Percentiles rank a stretch among this genome's conserved stretches.
Conservation (phyloP, 2,797 vertebrate species). For the Phoxinus dragarum region DNA sequence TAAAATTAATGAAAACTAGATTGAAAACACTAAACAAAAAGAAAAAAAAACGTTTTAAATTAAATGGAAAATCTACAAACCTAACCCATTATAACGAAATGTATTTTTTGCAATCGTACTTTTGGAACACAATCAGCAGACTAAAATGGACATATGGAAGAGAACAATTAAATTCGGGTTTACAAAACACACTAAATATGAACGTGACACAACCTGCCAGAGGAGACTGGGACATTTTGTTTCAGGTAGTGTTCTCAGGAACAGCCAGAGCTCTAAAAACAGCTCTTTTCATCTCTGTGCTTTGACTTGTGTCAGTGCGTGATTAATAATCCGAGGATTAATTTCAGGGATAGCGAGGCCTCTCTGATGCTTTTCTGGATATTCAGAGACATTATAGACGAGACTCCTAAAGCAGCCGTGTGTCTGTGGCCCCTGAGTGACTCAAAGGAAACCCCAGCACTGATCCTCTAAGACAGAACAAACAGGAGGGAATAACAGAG, state of each 20-base stretch:
- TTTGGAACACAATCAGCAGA: not conserved
- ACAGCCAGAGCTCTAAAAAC: conserved; percentile 55
- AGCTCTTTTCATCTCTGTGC: conserved; percentile 51
- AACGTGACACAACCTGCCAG: not conserved
- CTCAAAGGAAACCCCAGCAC: conserved; percentile 50
- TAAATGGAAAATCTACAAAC: too few species aligned
- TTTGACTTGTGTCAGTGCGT: conserved; percentile 50
- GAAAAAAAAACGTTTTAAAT: too few species aligned
- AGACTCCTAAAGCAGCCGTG: conserved; percentile 51
- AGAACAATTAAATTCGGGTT: not conserved
- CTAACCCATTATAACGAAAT: not conserved
- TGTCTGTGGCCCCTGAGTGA: conserved; percentile 45
- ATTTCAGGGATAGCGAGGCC: conserved; percentile 55
- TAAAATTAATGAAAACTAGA: too few species aligned
- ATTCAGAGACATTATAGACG: conserved; percentile 29
- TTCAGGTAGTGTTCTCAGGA: conserved; percentile 35
- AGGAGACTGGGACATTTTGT: conserved; percentile 22
- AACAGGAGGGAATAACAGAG: conserved; percentile 67
- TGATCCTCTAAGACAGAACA: conserved; percentile 53
- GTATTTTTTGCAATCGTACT: not conserved
- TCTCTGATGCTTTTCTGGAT: conserved; percentile 33
- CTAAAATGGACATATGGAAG: not conserved
- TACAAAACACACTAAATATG: conserved; percentile 3
- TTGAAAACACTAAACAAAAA: too few species aligned
- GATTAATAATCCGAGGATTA: conserved; percentile 63